Percentiles rank a stretch among this genome's conserved stretches.
Conservation (phyloP, 1,140 invertebrate genomes). For the Odontomachus brunneus region DNA sequence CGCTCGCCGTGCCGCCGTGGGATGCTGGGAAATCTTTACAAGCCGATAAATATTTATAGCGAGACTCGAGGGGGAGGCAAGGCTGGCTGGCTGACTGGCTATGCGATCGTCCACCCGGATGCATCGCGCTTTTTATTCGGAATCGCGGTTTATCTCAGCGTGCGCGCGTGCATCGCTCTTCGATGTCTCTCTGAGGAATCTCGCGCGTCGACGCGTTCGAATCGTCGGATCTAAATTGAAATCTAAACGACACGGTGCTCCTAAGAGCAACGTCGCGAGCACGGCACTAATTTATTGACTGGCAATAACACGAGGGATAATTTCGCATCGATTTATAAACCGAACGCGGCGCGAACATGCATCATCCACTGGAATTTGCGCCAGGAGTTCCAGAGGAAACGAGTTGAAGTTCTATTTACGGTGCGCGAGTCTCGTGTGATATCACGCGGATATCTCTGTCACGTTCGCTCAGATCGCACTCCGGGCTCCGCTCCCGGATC, state of each 20-base stretch:
- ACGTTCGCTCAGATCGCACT: too few relatives aligned
- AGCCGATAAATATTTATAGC: slow-evolving; percentile 30
- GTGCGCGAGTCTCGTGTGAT: neutral
- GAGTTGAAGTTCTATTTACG: neutral
- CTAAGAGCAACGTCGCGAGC: neutral
- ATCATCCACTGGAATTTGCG: slow-evolving; percentile 19
- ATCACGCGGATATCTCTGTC: too few relatives aligned
- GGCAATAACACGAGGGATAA: neutral
- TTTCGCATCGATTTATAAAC: slow-evolving; percentile 22
- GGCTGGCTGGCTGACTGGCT: too few relatives aligned
- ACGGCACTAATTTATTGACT: slow-evolving; percentile 11
- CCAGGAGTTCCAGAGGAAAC: neutral
- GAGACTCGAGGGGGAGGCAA: neutral
- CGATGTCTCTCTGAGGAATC: neutral
- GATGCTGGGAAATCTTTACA: slow-evolving; percentile 23
- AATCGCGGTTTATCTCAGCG: neutral
- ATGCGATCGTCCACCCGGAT: neutral
- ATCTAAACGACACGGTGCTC: neutral
- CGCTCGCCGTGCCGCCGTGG: neutral
- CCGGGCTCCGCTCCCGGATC: too few relatives aligned
- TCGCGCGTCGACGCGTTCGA: neutral
- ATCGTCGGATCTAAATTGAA: slow-evolving; percentile 29
- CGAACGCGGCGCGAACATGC: neutral
- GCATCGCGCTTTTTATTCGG: slow-evolving; percentile 16
- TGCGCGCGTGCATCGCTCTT: neutral